Evolutionary conservation across 1,140 invertebrate genomes (phyloP), one percentile per base, ranked within the genome.

Genomic region (Orius laevigatus): DNA sequence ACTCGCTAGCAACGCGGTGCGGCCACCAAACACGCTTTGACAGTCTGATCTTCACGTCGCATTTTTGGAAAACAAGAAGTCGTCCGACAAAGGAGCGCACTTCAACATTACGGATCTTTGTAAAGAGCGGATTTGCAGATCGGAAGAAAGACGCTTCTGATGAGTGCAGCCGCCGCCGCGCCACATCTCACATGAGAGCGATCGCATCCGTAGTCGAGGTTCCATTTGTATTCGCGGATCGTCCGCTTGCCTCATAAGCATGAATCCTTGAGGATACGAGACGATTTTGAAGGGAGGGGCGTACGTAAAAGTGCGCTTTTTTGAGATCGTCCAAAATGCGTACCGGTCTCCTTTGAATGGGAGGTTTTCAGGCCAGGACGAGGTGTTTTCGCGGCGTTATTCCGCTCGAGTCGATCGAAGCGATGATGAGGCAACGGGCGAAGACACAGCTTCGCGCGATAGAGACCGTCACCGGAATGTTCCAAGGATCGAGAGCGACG

Each of bases 101-200:
- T 75, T 74, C n/a, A n/a, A 4, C 98, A 67, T 43, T 84, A 70
- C 5, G 89, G 83, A 66, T 98, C 90, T 54, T 88, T 84, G 48
- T 91, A 87, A 65, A 92, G 98, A 0, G 95, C 95, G 35, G 76
- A 68, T 70, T 98, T 98, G 56, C 91, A 19, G 91, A 93, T 48
- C n/a, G n/a, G n/a, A 99, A 70, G 65, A 99, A 47, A 16, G 31
- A 9, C 15, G 19, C 81, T 94, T 62, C 93, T 75, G 60, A 98
- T 99, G 60, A 99, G n/a, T 99, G 63, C 96, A 99, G 31, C 96
- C 96, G 31, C 96, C 96, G 16, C 96, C 96, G 55, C 95, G 74
- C 96, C 96, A 99, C 95, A 99, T 99, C 1, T 98, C 96, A 99
- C 95, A 99, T 99, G 1, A 98, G 68, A 11, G 96, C 95, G 58